Base-by-base conservation (phyloP, 2,797 vertebrate species). In the Emys orbicularis region DNA sequence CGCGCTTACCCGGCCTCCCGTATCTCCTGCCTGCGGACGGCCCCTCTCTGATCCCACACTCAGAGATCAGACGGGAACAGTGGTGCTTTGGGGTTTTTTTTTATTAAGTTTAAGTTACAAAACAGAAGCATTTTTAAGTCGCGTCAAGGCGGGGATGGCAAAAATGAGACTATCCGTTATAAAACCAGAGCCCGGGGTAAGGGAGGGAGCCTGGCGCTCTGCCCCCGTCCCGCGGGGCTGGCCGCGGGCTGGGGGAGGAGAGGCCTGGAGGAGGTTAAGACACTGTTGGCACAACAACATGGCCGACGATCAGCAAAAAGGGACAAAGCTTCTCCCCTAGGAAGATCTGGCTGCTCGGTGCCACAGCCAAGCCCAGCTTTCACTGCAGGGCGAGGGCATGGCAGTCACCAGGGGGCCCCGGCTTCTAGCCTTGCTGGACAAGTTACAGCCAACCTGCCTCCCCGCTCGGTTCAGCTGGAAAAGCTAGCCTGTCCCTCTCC, bases 241-340 rank as follows among this genome's bases (percentile, higher is more conserved):
- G 85, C 29, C 5, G 95, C 31, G 90, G 95, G 94, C 96, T 95
- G 94, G 97, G 92, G 77, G 86, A 95, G 94, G 86, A 44, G 96
- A 95, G 97, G 88, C 27, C n/a, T 95, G 88, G 94, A 54, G 90
- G 95, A 97, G 98, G 97, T 98, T 98, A 98, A 98, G 98, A 98
- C 98, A 98, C 97, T 96, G 93, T 94, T 98, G 98, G 98, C 98
- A 96, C 95, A 82, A 95, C 92, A 96, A 94, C 92, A 96, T 92
- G 59, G 96, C 97, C 95, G 97, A 96, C 95, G 90, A 97, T 97
- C 97, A 97, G 97, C 97, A 16, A 96, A 97, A 47, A 44, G 56
- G 68, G 57, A 84, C 44, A 12, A 31, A n/a, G 65, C 53, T 77
- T 68, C 79, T 59, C 59, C 83, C 65, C 83, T 65, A 83, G 65